phyloP scores from a whole-genome alignment of 2,888 invertebrate species.

The Anorthoa munda region DNA sequence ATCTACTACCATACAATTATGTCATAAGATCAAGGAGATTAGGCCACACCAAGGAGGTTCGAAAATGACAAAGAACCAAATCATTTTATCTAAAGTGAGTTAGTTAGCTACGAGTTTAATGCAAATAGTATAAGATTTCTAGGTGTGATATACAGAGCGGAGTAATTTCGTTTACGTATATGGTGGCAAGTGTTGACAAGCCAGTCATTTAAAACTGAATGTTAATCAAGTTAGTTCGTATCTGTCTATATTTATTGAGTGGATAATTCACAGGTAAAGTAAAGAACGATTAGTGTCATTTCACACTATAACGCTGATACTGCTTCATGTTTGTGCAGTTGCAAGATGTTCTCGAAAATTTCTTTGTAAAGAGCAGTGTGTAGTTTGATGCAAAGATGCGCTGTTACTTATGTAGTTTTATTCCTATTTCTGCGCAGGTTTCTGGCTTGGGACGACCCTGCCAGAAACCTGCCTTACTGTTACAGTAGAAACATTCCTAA shows the following conservation, averaged over 20 bases:
- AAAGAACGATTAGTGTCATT: conserved; percentile 34
- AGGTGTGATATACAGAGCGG: conserved; percentile 57
- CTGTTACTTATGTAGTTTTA: neutral
- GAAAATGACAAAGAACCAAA: conserved; percentile 37
- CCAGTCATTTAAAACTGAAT: conserved; percentile 61
- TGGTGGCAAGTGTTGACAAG: conserved; percentile 63
- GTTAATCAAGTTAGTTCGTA: conserved; percentile 54
- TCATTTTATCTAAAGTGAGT: conserved; percentile 28
- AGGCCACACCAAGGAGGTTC: conserved; percentile 29
- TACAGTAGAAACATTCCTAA: neutral
- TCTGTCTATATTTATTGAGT: conserved; percentile 50
- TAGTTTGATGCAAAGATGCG: too few species aligned
- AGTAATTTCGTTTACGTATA: conserved; percentile 64
- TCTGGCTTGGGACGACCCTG: neutral
- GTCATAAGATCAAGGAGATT: conserved; percentile 36
- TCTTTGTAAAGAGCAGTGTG: too few species aligned
- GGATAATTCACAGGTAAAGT: conserved; percentile 37
- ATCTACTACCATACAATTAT: conserved; percentile 36
- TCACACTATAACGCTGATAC: conserved; percentile 29
- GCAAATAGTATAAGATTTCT: conserved; percentile 51
- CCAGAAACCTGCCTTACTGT: too few species aligned
- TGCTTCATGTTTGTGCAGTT: neutral
- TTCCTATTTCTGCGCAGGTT: neutral
- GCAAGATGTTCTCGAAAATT: neutral
- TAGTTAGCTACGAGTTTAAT: conserved; percentile 32